These are phyloP conservation scores for Neotoma lepida DNA, from an alignment of 2,113 vertebrate genomes.

Conservation along the genomic window DNA sequence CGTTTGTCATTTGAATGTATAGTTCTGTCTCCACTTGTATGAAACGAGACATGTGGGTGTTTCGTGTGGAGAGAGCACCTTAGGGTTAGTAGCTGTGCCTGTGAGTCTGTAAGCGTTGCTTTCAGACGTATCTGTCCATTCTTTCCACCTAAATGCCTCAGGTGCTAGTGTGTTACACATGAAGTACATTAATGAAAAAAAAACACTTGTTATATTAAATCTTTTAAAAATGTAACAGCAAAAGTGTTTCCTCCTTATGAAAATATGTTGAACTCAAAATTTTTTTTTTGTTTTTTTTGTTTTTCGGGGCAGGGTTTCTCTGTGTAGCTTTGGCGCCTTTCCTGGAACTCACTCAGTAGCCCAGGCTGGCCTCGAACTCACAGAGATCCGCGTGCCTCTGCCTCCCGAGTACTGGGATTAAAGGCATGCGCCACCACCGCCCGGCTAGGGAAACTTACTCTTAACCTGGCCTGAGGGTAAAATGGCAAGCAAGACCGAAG, in stretches of 20 bases:
- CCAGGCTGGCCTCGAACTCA: too few species aligned
- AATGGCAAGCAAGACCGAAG: neutral
- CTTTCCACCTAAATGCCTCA: neutral
- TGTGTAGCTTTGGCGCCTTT: too few species aligned
- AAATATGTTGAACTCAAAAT: neutral
- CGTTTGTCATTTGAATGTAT: neutral
- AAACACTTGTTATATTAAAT: neutral
- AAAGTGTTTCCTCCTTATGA: neutral
- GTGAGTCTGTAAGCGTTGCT: neutral
- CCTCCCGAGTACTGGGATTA: too few species aligned
- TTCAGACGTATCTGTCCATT: neutral
- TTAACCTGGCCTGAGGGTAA: neutral
- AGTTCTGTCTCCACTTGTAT: neutral
- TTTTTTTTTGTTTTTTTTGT: too few species aligned
- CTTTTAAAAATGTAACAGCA: neutral
- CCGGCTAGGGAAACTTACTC: neutral
- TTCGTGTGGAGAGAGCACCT: accelerated
- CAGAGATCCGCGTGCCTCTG: too few species aligned
- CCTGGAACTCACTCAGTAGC: too few species aligned
- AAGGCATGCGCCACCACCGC: too few species aligned
- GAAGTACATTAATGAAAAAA: neutral
- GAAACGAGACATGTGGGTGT: neutral
- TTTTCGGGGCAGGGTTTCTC: too few species aligned
- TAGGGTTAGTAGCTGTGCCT: neutral
- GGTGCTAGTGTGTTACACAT: neutral